Percentiles rank a stretch among this genome's conserved stretches.
These are phyloP conservation scores for Marmota flaviventris DNA, from an alignment of 2,113 vertebrate species.

Conservation along the genomic window DNA sequence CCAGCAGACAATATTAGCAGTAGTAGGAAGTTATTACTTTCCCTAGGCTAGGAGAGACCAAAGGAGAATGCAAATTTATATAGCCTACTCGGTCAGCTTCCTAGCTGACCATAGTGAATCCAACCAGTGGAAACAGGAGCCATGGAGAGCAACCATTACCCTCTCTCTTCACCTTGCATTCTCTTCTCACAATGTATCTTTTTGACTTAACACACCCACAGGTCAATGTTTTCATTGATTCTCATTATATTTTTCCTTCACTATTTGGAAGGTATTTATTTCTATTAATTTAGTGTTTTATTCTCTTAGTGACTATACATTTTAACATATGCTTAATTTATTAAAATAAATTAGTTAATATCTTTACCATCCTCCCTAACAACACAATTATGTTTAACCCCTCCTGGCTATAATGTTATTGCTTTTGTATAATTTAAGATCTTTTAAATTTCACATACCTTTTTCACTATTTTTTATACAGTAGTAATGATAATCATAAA, in stretches of 20 bases:
- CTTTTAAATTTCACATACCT: neutral
- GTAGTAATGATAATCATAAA: neutral
- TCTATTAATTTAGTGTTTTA: neutral
- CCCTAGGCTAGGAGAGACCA: neutral
- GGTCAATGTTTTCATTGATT: neutral
- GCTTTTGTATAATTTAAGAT: neutral
- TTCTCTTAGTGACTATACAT: neutral
- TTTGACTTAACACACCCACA: neutral
- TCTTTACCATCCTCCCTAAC: neutral
- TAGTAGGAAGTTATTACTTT: neutral
- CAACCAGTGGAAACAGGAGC: too few species aligned
- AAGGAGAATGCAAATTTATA: neutral
- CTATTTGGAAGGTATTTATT: neutral
- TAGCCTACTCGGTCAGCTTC: neutral
- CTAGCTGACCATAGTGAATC: neutral
- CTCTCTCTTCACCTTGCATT: neutral
- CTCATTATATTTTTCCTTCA: neutral
- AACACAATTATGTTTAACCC: neutral
- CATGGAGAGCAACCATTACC: accelerated
- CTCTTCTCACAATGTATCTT: neutral
- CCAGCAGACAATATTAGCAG: neutral
- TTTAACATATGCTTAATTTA: neutral
- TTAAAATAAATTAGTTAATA: constrained; percentile 14
- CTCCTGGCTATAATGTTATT: neutral
- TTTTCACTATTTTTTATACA: neutral